Evolutionary conservation across 1,140 invertebrate genomes (phyloP), one percentile per base, ranked within the genome.

Genomic region (Drosophila willistoni): DNA sequence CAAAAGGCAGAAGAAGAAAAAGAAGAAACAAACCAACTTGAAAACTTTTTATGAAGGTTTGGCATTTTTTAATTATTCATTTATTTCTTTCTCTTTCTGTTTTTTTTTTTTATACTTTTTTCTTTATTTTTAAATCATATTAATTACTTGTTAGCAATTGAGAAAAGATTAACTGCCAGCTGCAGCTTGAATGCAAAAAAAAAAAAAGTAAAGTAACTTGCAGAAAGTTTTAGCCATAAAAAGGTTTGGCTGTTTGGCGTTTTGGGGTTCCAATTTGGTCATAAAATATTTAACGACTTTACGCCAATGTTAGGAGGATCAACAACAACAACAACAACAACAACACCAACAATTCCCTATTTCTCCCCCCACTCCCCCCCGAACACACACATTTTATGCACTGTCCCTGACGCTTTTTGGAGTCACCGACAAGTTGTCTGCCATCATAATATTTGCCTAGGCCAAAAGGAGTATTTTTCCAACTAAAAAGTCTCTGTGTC

Each of bases 391-490:
- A 29, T 29, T 17, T 47, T 47, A 7, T 47, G 9, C 39, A 42
- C n/a, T 33, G 25, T 60, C 63, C 19, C 19, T 57, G 17, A 25
- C 17, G 33, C 34, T 61, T 41, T 39, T 41, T 56, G 34, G 42
- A 44, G 33, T 54, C 75, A 41, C 55, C 56, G 61, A 59, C 57
- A 64, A 66, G 68, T 72, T 68, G 74, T 71, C 73, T 82, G 83
- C 79, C 82, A 86, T 90, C 86, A 90, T 90, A 90, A 90, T 90
- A 90, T 90, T 90, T 90, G 86, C 73, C 82, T 86, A 82, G 80
- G 70, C 76, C 60, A 62, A 69, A 69, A 73, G 57, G 56, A 61
- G 64, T 65, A 44, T 17, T 51, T 44, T 29, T 42, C 65, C 33
- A 59, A 33, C 56, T 59, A 33, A 36, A 63, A 14, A 10, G 7